Percentiles rank a stretch among this genome's conserved stretches.
phyloP scores from a whole-genome alignment of 2,888 invertebrate species.

The Cheilosia soror region DNA sequence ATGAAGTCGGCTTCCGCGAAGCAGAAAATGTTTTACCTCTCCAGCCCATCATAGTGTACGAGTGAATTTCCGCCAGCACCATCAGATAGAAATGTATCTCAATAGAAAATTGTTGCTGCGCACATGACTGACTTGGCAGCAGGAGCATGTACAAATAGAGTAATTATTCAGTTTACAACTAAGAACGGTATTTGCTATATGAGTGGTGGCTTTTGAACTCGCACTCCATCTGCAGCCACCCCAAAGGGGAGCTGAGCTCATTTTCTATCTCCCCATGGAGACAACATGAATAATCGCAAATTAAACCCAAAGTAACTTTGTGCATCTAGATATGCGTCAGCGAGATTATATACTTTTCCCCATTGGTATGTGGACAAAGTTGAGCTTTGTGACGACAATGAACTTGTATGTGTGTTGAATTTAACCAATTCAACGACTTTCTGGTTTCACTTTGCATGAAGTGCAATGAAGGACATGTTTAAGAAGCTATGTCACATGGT shows the following conservation, averaged over 20 bases:
- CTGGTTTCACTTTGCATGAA: background rate
- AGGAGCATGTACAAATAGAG: conserved; percentile 18
- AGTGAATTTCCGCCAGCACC: conserved; percentile 34
- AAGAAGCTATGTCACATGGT: conserved; percentile 45
- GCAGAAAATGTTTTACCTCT: conserved; percentile 45
- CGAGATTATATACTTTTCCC: conserved; percentile 23
- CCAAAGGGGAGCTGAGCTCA: background rate
- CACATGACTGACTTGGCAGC: conserved; percentile 21
- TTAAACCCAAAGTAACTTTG: conserved; percentile 35
- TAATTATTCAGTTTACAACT: conserved; percentile 34
- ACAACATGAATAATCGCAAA: conserved; percentile 39
- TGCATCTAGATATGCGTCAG: conserved; percentile 25
- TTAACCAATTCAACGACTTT: conserved; percentile 43
- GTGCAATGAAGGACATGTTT: conserved; percentile 47
- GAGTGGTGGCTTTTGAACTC: conserved; percentile 5
- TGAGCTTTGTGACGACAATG: conserved; percentile 49
- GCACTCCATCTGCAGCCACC: background rate
- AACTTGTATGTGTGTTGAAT: conserved; percentile 40
- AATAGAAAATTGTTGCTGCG: conserved; percentile 38
- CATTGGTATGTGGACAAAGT: conserved; percentile 37
- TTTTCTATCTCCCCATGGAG: conserved; percentile 14
- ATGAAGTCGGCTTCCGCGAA: conserved; percentile 42
- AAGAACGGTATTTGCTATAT: conserved; percentile 4
- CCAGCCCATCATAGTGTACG: conserved; percentile 13
- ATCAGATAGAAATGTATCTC: conserved; percentile 7